Conservation (phyloP, 2,888 invertebrate genomes). For the Hecatera dysodea region DNA sequence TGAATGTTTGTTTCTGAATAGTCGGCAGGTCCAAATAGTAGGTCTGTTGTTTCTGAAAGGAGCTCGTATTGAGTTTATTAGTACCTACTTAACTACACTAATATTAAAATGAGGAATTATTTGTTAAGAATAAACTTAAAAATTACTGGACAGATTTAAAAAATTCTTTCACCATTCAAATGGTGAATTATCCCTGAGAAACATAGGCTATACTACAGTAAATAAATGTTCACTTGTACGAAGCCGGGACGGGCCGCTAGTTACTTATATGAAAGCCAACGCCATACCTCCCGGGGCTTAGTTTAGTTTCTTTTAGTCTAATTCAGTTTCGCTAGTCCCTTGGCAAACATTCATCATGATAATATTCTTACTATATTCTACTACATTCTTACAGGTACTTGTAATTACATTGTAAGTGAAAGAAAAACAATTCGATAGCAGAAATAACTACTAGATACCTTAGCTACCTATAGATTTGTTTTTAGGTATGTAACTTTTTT, state of each 20-base stretch:
- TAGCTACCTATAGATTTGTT: neutral
- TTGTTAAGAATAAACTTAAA: no score
- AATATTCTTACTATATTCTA: constrained; percentile 25
- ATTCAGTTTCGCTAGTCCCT: constrained; percentile 56
- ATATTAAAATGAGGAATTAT: no score
- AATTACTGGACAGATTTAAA: no score
- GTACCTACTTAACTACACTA: constrained; percentile 20
- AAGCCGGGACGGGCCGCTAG: no score
- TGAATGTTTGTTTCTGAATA: no score
- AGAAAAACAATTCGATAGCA: constrained; percentile 9
- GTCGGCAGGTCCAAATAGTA: no score
- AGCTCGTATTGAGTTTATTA: constrained; percentile 28
- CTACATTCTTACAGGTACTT: constrained; percentile 33
- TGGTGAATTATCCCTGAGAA: no score
- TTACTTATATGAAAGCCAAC: constrained; percentile 30
- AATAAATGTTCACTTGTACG: no score
- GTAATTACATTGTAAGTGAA: constrained; percentile 37
- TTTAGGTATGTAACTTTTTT: neutral
- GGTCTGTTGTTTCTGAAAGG: constrained; percentile 1
- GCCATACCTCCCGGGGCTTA: constrained; percentile 44
- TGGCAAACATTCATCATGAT: constrained; percentile 62
- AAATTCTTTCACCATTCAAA: no score
- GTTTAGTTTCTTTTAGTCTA: constrained; percentile 63
- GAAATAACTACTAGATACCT: no score
- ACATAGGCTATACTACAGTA: no score